Evolutionary conservation across 2,113 vertebrate species (phyloP), one percentile per base, ranked within the genome.

Genomic region (Plecturocebus donacophilus): DNA sequence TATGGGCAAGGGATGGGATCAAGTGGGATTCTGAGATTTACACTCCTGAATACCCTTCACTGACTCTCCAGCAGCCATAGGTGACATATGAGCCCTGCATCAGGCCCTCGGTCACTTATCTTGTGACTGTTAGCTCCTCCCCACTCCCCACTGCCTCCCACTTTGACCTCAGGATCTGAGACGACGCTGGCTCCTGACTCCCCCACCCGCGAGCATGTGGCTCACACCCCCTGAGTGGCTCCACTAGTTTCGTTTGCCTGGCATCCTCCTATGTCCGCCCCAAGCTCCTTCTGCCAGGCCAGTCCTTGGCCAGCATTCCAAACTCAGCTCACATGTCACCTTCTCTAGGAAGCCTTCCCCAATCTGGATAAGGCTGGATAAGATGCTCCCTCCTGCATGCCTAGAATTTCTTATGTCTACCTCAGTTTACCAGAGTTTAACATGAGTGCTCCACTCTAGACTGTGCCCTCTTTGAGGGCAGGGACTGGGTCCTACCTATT

Each of bases 331-430:
- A n/a, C 86, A 38, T 8, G 11, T 17, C 30, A 13, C 42, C 73
- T 61, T 56, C 47, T 91, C 52, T n/a, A 77, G 47, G 79, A 91
- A 91, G 76, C 64, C 76, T n/a, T 84, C 54, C 79, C 45, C 56
- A 6, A 0, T 71, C 56, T 66, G 76, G 40, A 30, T 49, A 42
- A 49, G 42, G 49, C 58, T 90, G 49, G 17, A 11, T 52, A 32
- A 52, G 35, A 75, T 40, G 21, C 27, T 27, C 40, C 16, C 49
- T 85, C 25, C 35, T 0, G 2, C 52, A 9, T 61, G 27, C 49
- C 45, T 45, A 87, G n/a, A 82, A 47, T 47, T 49, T 45, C 27
- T n/a, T 35, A 12, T 56, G 52, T 14, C 17, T 56, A 14, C 86
- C 40, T 86, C 76, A 47, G 6, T 32, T 47, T 70, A 35, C 68